Base-by-base conservation (phyloP, 2,797 vertebrate genomes). In the Melanotaenia maccullochi region DNA sequence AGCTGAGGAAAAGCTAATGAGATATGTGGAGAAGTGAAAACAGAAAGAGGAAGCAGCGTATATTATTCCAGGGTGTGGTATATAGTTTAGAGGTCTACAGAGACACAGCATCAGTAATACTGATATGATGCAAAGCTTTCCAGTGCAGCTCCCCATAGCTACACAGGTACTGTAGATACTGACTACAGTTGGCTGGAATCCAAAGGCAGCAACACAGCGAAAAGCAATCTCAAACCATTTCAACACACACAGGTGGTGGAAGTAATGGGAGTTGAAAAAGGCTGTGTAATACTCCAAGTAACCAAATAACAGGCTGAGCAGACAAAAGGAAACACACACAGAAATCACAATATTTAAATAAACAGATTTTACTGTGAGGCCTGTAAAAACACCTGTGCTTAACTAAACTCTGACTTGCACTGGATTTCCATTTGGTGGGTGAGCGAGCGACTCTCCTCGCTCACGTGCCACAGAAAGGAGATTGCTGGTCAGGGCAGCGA, bases 201-300 rank as follows among this genome's bases (percentile, higher is more conserved):
- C 93, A 92, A 86, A 20, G 80, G 79, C 86, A 85, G 78, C 88
- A 89, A 81, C 79, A 84, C 81, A 81, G 57, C 84, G 81, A 86
- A 90, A 85, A 85, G 67, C 77, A 83, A 89, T 90, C 83, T 83
- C 64, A 69, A 68, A 85, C 64, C 71, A 40, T 88, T 87, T 85
- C 68, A 87, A 83, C 79, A 85, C 86, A 81, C 52, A 32, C 63
- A 59, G 33, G 51, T 76, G 78, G 60, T 82, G 75, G 67, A 65
- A 75, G 68, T 81, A 85, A 88, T 60, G 68, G 68, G 69, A 76
- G 84, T 82, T 80, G 75, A 89, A 77, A 78, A 71, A 69, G 51
- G 56, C 61, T 81, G 75, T 74, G 74, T 64, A 75, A 40, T 78
- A 64, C 76, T 76, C 25, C 16, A 36, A 81, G 75, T 62, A 84